These are phyloP conservation scores for Globodera rostochiensis DNA, from an alignment of 1,140 invertebrate species.

Conservation along the genomic window DNA sequence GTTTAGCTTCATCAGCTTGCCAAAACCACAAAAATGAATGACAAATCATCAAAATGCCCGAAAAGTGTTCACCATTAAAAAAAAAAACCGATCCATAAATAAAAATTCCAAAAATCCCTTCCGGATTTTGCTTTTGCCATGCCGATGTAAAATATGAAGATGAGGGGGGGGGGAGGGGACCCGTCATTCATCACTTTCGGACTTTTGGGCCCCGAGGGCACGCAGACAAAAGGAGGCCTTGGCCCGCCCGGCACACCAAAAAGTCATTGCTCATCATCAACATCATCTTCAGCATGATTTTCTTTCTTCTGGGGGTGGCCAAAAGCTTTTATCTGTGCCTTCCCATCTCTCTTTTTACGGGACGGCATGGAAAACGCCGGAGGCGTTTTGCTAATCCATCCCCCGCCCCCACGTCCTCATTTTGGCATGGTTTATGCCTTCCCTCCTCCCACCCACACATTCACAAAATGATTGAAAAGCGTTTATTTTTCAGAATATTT, in stretches of 20 bases:
- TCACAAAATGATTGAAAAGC: too few species aligned
- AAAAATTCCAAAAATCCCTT: too few species aligned
- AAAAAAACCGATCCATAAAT: too few species aligned
- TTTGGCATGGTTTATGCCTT: neutral
- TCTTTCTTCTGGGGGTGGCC: neutral
- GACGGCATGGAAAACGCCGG: conserved; percentile 2
- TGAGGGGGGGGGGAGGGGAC: too few species aligned
- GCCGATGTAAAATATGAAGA: too few species aligned
- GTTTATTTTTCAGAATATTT: neutral
- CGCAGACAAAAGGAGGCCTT: neutral
- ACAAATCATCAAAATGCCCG: too few species aligned
- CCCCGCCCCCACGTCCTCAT: neutral
- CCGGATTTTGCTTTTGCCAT: too few species aligned
- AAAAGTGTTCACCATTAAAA: too few species aligned
- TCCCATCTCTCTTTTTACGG: neutral
- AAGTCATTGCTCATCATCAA: conserved; percentile 2
- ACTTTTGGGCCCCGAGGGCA: neutral
- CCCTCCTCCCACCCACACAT: too few species aligned
- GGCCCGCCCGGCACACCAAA: neutral
- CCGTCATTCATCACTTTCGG: neutral
- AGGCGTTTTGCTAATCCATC: neutral
- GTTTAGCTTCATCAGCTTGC: too few species aligned
- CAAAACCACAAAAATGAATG: too few species aligned
- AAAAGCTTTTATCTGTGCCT: conserved; percentile 10
- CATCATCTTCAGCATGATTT: neutral